Base-by-base conservation (phyloP, 64 coral and sea anemone species). In the Porites australiensis region DNA sequence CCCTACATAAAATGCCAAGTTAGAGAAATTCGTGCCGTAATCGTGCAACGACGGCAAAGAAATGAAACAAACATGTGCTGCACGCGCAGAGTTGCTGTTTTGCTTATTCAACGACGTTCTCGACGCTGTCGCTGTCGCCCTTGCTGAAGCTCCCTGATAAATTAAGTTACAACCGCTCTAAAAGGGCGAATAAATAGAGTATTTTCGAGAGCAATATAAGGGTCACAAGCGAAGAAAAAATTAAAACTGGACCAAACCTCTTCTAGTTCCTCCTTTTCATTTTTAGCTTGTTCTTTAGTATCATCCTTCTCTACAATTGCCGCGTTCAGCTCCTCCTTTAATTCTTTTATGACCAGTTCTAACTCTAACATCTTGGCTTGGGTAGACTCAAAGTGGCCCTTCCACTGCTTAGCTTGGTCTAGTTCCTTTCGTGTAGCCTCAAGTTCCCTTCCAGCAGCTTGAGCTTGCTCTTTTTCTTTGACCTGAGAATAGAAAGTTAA, bases 331-430 rank as follows among this genome's bases (percentile, higher is more conserved):
- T 99, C 88, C 12, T 77, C 88, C 46, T 55, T 77, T 8, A 94
- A 72, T 79, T 96, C 98, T 27, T 62, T 64, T 5, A 99, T 84
- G 5, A 94, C 84, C 50, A 91, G 88, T 72, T 99, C 94, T 23
- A 94, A 21, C 47, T 96, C 87, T 1, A 90, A 77, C 53, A 96
- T 21, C 23, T 89, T 89, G 68, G 91, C 60, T 15, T 66, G 95
- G 2, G 91, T 82, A 4, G 74, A 86, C 74, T 99, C 94, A 52
- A 90, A 99, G 47, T 91, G 82, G 6, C 59, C 84, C 66, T 96
- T 99, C 98, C 98, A 99, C 23, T 85, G 87, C 50, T 94, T 95
- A 19, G 98, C 98, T 10, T 90, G 91, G 15, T 99, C 98, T 43
- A 99, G 91, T 69, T 99, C 98, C 58, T 94, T 93, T 4, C 83